Conservation (phyloP, 2,797 vertebrate species). For the Pseudotriccus pelzelni region DNA sequence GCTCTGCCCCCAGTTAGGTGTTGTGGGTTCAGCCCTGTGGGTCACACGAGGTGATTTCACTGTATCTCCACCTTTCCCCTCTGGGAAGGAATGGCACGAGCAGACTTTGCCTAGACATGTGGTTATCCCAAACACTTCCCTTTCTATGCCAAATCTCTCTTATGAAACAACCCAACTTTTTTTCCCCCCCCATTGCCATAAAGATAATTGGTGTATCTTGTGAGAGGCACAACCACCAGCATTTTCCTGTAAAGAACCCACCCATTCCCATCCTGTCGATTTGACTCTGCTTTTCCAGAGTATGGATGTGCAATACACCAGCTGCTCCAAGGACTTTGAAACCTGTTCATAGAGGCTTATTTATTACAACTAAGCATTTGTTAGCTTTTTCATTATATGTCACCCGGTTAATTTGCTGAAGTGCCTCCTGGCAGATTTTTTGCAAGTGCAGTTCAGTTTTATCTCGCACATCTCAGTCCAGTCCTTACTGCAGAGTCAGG, state of each 20-base stretch:
- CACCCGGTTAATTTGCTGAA: background rate
- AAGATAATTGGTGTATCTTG: background rate
- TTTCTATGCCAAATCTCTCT: background rate
- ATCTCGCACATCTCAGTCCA: background rate
- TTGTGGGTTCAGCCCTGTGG: background rate
- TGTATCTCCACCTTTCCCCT: background rate
- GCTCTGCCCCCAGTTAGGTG: background rate
- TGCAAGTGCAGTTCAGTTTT: background rate
- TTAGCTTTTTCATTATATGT: background rate
- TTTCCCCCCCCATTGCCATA: background rate
- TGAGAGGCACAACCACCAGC: background rate
- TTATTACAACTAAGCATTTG: background rate
- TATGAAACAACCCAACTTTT: background rate
- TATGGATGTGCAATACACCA: background rate
- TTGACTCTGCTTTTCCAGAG: background rate
- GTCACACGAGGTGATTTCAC: constrained; percentile 6
- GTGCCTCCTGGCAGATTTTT: background rate
- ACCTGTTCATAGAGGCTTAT: background rate
- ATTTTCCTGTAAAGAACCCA: background rate
- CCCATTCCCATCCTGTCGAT: background rate
- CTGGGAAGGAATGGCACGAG: background rate
- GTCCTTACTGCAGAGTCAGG: background rate
- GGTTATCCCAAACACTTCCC: background rate
- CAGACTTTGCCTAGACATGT: background rate
- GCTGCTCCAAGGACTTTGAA: background rate